Conservation (phyloP, 2,888 invertebrate genomes). For the Eurytoma californica region DNA sequence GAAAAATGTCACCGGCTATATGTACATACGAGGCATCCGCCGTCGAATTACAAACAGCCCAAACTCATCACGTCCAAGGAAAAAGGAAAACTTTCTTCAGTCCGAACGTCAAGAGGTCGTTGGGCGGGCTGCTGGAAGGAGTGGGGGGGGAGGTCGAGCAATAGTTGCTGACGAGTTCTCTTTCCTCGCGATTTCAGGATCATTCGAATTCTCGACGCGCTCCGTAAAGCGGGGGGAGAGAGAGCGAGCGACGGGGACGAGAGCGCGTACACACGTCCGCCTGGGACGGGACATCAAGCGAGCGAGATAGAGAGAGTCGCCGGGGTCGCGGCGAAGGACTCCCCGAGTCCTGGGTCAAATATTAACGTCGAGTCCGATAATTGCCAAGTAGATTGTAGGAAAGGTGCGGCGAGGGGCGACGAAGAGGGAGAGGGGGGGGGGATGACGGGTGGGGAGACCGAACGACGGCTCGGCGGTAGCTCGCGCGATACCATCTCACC, state of each 20-base stretch:
- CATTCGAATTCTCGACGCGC: constrained; percentile 47
- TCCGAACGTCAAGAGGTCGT: constrained; percentile 3
- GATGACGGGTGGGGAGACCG: constrained; percentile 17
- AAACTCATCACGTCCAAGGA: constrained; percentile 35
- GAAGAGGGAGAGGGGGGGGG: constrained; percentile 11
- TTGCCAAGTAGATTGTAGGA: constrained; percentile 68
- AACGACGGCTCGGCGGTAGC: constrained; percentile 52
- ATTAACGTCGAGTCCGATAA: constrained; percentile 74
- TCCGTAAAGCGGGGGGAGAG: constrained; percentile 29
- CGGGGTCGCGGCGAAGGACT: constrained; percentile 21
- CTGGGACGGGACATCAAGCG: neutral
- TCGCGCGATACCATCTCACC: constrained; percentile 73
- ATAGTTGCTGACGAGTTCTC: constrained; percentile 46
- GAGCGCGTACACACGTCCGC: neutral
- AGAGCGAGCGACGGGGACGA: neutral
- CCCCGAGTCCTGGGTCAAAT: constrained; percentile 68
- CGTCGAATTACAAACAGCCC: constrained; percentile 15
- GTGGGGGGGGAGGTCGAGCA: neutral
- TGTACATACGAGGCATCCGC: constrained; percentile 7
- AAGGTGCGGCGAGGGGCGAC: neutral
- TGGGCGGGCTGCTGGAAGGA: neutral
- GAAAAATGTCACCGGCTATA: constrained; percentile 15
- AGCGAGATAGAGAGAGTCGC: neutral
- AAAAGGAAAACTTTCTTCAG: constrained; percentile 36
- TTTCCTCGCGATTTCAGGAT: constrained; percentile 44